Percentiles rank a stretch among this genome's conserved stretches.
Evolutionary conservation across 2,888 invertebrate species (phyloP).

Genomic region (Ferdinandea cuprea): DNA sequence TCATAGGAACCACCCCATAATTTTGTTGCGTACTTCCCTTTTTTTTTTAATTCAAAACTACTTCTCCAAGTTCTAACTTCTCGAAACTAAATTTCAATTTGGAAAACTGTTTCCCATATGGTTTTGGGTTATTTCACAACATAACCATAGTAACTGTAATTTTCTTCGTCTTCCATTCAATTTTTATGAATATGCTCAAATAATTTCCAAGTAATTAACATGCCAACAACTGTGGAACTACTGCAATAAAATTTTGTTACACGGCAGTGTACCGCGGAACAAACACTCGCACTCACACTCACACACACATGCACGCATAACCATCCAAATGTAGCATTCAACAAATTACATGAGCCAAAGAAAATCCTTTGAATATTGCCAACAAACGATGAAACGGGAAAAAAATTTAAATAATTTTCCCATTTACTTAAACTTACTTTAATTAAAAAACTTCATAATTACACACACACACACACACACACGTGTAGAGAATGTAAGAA

Average conservation of each 20-base stretch:
- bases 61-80: conserved; percentile 1
- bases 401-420: conserved; percentile 65
- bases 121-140: conserved; percentile 27
- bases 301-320: not conserved
- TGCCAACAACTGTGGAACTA: conserved; percentile 71
- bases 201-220: conserved; percentile 70
- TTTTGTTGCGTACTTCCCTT: too few species aligned
- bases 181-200: conserved; percentile 66
- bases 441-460: conserved; percentile 75
- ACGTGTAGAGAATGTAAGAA: not conserved
- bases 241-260: conserved; percentile 55
- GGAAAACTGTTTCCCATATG: conserved; percentile 43
- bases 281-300: not conserved
- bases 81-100: conserved; percentile 49
- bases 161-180: conserved; percentile 39
- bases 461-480: conserved; percentile 33
- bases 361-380: conserved; percentile 67
- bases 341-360: conserved; percentile 64
- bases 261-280: not conserved
- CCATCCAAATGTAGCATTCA: conserved; percentile 36
- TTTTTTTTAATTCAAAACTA: too few species aligned
- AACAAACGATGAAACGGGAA: conserved; percentile 24
- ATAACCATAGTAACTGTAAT: conserved; percentile 38
- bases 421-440: conserved; percentile 70
- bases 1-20: too few species aligned